Evolutionary conservation across 1,140 invertebrate species (phyloP).

Genomic region (Helicoverpa zea): DNA sequence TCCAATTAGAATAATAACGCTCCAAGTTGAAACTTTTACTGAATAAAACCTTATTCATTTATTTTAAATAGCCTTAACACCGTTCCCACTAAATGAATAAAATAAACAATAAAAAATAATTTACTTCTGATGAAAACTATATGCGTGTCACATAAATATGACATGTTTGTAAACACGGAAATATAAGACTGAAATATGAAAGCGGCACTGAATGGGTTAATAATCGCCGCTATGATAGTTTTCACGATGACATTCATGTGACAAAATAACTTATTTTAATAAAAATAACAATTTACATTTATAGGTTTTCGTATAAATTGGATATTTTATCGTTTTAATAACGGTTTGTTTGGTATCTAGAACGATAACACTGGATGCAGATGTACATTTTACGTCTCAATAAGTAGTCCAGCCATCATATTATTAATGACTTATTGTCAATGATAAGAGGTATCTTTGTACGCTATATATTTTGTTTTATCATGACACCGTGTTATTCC

Average conservation of each 20-base stretch:
- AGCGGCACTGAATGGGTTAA: neutral
- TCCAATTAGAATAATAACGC: neutral
- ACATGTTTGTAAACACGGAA: slow-evolving; percentile 43
- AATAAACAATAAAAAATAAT: slow-evolving; percentile 27
- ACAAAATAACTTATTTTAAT: slow-evolving; percentile 19
- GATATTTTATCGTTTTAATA: slow-evolving; percentile 41
- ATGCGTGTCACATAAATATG: slow-evolving; percentile 18
- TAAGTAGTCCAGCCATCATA: slow-evolving; percentile 53
- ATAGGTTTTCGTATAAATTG: neutral
- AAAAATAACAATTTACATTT: slow-evolving; percentile 8
- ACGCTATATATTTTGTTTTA: slow-evolving; percentile 36
- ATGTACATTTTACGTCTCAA: slow-evolving; percentile 43
- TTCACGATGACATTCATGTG: neutral
- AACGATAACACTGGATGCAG: slow-evolving; percentile 40
- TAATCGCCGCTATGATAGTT: slow-evolving; percentile 6
- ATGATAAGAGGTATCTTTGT: slow-evolving; percentile 46
- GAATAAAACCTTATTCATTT: no score
- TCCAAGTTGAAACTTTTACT: no score
- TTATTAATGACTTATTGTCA: slow-evolving; percentile 53
- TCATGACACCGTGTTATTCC: slow-evolving; percentile 12
- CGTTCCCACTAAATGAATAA: neutral
- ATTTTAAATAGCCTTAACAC: neutral
- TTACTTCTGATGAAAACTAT: slow-evolving; percentile 3
- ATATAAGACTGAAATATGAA: slow-evolving; percentile 18
- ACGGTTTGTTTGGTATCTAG: slow-evolving; percentile 36